A percentile compares a stretch with the other conserved stretches of the same genome.
phyloP scores from a whole-genome alignment of 1,140 invertebrate genomes.

The Megathymus violae region DNA sequence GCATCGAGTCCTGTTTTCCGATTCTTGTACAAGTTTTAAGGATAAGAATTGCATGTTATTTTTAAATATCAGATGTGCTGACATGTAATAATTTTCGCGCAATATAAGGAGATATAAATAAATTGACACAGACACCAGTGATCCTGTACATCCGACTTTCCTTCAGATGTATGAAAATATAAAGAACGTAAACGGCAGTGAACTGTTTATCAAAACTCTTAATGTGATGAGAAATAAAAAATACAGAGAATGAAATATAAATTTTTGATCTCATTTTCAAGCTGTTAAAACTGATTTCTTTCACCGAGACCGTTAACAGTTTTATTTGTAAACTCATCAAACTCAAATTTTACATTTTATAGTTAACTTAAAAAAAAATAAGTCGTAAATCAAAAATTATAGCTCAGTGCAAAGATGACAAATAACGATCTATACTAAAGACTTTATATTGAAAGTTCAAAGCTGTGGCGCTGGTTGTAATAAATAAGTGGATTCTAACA shows the following conservation, averaged over 20 bases:
- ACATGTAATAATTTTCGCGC: too few species aligned
- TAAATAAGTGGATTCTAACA: constrained; percentile 34
- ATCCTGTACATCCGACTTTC: too few species aligned
- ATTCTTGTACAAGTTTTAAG: too few species aligned
- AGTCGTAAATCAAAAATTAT: constrained; percentile 12
- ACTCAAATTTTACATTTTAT: neutral
- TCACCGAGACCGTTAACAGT: neutral
- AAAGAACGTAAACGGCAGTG: too few species aligned
- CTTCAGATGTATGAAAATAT: too few species aligned
- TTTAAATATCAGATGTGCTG: too few species aligned
- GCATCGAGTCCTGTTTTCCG: too few species aligned
- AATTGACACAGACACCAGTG: too few species aligned
- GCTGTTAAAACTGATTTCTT: neutral
- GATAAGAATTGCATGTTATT: too few species aligned
- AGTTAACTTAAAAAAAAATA: constrained; percentile 3
- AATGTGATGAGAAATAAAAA: neutral
- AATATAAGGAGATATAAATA: too few species aligned
- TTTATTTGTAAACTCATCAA: neutral
- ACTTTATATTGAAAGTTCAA: constrained; percentile 20
- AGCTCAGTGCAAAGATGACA: constrained; percentile 12
- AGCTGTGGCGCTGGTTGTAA: constrained; percentile 18
- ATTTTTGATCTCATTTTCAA: neutral
- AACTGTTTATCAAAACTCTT: neutral
- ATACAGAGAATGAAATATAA: too few species aligned
- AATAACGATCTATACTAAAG: constrained; percentile 8